phyloP scores from a whole-genome alignment of 2,888 invertebrate species.

The Spodoptera picta region DNA sequence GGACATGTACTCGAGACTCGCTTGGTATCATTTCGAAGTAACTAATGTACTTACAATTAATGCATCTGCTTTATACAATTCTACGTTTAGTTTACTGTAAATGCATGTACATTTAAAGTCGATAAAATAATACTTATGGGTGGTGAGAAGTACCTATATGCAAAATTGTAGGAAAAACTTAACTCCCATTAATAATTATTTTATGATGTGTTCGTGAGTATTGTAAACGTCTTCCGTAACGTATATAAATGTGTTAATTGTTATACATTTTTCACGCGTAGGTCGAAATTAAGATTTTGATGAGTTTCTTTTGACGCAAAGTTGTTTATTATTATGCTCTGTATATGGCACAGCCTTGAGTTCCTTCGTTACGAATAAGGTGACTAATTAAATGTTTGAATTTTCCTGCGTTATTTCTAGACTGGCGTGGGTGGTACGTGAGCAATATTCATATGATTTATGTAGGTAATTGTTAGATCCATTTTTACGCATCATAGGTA shows the following conservation, averaged over 20 bases:
- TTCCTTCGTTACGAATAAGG: constrained; percentile 80
- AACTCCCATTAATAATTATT: too few relatives aligned
- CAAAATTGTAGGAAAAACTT: too few relatives aligned
- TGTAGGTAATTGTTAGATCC: constrained; percentile 28
- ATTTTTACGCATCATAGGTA: constrained; percentile 49
- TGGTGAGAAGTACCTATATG: too few relatives aligned
- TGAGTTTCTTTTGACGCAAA: constrained; percentile 82
- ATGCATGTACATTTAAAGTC: too few relatives aligned
- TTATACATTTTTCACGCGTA: constrained; percentile 78
- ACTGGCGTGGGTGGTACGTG: constrained; percentile 74
- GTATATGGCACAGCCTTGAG: constrained; percentile 83
- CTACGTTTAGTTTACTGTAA: too few relatives aligned
- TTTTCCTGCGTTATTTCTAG: constrained; percentile 82
- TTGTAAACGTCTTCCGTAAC: constrained; percentile 28
- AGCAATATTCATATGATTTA: constrained; percentile 68
- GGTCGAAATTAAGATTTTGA: constrained; percentile 82
- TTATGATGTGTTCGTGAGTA: constrained; percentile 15
- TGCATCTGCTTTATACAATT: too few relatives aligned
- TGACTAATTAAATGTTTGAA: constrained; percentile 83
- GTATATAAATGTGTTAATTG: constrained; percentile 51
- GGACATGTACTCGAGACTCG: neutral
- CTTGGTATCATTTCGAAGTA: too few relatives aligned
- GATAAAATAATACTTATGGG: too few relatives aligned
- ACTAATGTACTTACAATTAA: too few relatives aligned
- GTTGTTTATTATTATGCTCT: constrained; percentile 84